phyloP scores from a whole-genome alignment of 2,888 invertebrate species.

The Coleophora flavipennella region DNA sequence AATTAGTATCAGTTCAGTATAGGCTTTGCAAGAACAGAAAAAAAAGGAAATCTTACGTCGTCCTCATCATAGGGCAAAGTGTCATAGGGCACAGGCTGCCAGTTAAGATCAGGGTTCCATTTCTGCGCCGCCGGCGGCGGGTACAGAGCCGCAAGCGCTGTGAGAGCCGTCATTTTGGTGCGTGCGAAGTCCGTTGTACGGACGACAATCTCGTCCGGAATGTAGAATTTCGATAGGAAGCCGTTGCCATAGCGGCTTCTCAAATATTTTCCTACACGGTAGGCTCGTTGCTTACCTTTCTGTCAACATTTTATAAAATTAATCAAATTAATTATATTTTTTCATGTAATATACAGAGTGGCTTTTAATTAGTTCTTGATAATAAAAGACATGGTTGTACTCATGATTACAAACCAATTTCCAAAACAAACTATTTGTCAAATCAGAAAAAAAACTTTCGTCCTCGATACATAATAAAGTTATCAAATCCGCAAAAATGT shows the following conservation, averaged over 20 bases:
- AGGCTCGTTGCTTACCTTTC: conserved; percentile 68
- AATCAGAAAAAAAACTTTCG: no score
- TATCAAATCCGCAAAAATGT: no score
- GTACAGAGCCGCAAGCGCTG: conserved; percentile 79
- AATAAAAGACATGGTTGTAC: no score
- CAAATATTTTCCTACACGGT: conserved; percentile 58
- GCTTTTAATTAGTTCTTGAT: no score
- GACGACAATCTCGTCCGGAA: conserved; percentile 58
- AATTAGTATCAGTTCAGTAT: no score
- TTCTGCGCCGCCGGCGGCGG: conserved; percentile 70
- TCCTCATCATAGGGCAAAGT: conserved; percentile 42
- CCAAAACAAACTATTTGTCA: no score
- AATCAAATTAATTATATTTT: no score
- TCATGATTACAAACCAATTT: no score
- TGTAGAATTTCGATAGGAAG: conserved; percentile 56
- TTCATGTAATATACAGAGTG: no score
- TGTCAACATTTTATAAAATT: conserved; percentile 19
- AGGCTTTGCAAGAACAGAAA: background rate
- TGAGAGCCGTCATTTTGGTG: conserved; percentile 81
- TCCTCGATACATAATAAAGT: no score
- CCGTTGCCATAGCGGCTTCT: conserved; percentile 48
- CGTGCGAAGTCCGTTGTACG: conserved; percentile 80
- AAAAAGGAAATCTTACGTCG: conserved; percentile 42
- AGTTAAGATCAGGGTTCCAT: conserved; percentile 72
- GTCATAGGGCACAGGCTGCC: conserved; percentile 79